Evolutionary conservation across 2,888 invertebrate genomes (phyloP).

Genomic region (Cactoblastis cactorum): DNA sequence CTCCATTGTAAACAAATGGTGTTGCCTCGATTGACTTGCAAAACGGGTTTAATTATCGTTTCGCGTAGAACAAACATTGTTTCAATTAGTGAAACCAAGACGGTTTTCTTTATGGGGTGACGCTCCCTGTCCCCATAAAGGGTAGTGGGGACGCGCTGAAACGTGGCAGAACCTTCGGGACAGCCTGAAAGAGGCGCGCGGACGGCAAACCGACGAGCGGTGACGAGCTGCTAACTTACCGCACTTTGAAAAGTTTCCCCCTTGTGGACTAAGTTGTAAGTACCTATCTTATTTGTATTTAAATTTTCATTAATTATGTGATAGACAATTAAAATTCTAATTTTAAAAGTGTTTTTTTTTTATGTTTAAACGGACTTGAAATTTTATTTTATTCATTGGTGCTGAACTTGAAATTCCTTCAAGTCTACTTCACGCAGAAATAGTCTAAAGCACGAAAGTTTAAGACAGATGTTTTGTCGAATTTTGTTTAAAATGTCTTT

Average conservation of each 20-base stretch:
- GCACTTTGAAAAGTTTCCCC: not conserved
- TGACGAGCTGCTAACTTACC: not conserved
- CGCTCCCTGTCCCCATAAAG: slow-evolving; percentile 71
- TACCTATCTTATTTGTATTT: not conserved
- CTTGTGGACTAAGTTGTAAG: not conserved
- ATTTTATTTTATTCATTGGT: too few relatives aligned
- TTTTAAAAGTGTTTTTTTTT: too few relatives aligned
- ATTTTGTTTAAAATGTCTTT: too few relatives aligned
- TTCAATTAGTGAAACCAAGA: slow-evolving; percentile 68
- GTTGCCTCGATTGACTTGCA: slow-evolving; percentile 19
- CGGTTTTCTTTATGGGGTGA: slow-evolving; percentile 73
- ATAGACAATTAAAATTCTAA: too few relatives aligned
- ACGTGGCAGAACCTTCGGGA: slow-evolving; percentile 41
- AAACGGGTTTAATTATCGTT: slow-evolving; percentile 40
- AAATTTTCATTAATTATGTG: not conserved
- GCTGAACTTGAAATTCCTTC: too few relatives aligned
- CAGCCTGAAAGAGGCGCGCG: slow-evolving; percentile 47
- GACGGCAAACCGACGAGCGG: slow-evolving; percentile 49
- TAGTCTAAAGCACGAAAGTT: too few relatives aligned
- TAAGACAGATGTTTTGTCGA: too few relatives aligned
- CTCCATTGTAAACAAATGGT: not conserved
- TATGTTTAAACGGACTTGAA: too few relatives aligned
- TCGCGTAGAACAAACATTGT: slow-evolving; percentile 56
- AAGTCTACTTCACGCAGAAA: too few relatives aligned
- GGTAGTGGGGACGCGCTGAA: slow-evolving; percentile 56